Base-by-base conservation (phyloP, 2,888 invertebrate genomes). In the Ophion slaviceki region DNA sequence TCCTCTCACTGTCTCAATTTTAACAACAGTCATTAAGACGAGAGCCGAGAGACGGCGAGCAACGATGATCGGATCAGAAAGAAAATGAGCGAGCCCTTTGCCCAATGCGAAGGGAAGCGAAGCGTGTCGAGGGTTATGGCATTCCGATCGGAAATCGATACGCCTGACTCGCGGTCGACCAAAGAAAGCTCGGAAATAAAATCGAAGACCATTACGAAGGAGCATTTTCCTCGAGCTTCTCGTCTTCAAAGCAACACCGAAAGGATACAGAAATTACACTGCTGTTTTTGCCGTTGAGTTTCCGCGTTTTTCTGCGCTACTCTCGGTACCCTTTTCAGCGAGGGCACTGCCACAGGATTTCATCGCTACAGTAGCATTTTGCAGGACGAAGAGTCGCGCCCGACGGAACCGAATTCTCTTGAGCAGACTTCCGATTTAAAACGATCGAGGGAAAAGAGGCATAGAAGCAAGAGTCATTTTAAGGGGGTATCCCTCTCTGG, bases 281-380 rank as follows among this genome's bases (percentile, higher is more conserved):
- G 14, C 11, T 66, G 7, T 32, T 66, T 53, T 76, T 76, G 66
- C 28, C 36, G 53, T 64, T 67, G 1, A 45, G n/a, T 57, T n/a
- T 66, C 64, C 14, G 57, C 14, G 32, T 53, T 28, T 53, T 76
- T 47, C 32, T 53, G 40, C 8, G 40, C 40, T 40, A 8, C 40
- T 40, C 40, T 53, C 77, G 79, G 84, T 86, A 71, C 88, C 84
- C 88, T 89, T 89, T 89, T 80, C 82, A 72, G 88, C 40, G 91
- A 91, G 92, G 91, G 92, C 92, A 91, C 61, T n/a, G 40, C 20
- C 17, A 8, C 20, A 20, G 20, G 20, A 24, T 67, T 67, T 67
- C 45, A 45, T 67, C 45, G 45, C 67, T 45, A 45, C 45, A 45
- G 45, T 67, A 20, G 24, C 40, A 45, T 24, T 45, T 24, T 45